Evolutionary conservation across 2,113 vertebrate genomes (phyloP).

Genomic region (Serilophus lunatus): DNA sequence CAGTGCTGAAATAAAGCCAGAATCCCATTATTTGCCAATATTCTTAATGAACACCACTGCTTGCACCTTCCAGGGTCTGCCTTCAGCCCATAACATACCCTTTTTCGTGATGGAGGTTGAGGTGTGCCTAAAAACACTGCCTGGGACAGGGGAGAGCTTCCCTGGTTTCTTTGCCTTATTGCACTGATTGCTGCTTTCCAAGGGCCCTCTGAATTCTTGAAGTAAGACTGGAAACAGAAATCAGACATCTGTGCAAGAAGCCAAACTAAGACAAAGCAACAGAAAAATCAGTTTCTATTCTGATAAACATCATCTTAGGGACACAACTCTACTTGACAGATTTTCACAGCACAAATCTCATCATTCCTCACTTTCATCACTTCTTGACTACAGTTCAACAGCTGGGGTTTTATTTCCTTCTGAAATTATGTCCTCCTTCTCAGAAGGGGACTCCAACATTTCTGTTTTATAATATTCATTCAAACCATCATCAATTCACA

Average conservation of each 20-base stretch:
- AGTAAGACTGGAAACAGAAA: conserved; percentile 76
- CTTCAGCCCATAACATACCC: conserved; percentile 51
- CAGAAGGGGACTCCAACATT: neutral
- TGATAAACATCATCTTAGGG: neutral
- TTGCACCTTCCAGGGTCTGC: neutral
- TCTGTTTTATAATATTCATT: neutral
- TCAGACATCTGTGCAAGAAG: neutral
- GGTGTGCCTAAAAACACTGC: neutral
- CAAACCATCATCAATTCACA: neutral
- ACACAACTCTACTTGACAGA: neutral
- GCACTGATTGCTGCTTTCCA: conserved; percentile 80
- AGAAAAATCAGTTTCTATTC: neutral
- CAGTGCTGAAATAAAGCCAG: neutral
- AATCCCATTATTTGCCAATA: neutral
- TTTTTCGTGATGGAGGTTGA: conserved; percentile 45
- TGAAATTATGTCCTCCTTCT: neutral
- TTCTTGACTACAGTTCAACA: neutral
- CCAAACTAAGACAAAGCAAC: neutral
- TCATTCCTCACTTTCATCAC: neutral
- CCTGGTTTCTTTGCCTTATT: conserved; percentile 73
- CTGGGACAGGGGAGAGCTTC: neutral
- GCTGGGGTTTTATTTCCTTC: neutral
- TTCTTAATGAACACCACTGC: neutral
- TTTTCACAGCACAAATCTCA: neutral
- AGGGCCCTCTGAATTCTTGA: conserved; percentile 77